Base-by-base conservation (phyloP, 2,113 vertebrate genomes). In the Cephalopholis sonnerati region DNA sequence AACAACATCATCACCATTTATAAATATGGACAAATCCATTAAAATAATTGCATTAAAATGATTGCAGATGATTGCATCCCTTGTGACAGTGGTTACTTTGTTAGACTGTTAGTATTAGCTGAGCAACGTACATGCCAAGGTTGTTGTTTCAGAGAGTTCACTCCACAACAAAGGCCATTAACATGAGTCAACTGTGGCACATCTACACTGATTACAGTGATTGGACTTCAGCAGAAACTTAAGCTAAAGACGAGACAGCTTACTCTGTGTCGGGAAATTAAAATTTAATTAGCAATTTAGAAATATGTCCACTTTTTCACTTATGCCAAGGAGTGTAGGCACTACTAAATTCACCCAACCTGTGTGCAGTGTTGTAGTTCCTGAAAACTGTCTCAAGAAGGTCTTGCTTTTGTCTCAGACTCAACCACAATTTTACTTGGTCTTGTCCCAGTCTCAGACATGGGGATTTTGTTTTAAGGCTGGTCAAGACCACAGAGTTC, bases 41-140 rank as follows among this genome's bases (percentile, higher is more conserved):
- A n/a, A 55, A 73, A 66, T 81, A 64, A 73, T 80, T 65, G 18
- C 61, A 80, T 80, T 73, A 63, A 62, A 79, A 71, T 63, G 67
- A 71, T 55, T 71, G 66, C 61, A 57, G 50, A 73, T 80, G 69
- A 73, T 73, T 73, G 51, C n/a, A 58, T 73, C 39, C 39, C 65
- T 48, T 48, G 39, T 50, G 69, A 65, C 53, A 48, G 69, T 57
- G 59, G 48, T 64, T 27, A 53, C 59, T 41, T 75, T 64, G 73
- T 53, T 74, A 24, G 15, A 22, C 59, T 44, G 32, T 63, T 27
- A 22, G 20, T 76, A 65, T 65, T 65, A 51, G 29, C 22, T n/a
- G 9, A 44, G 61, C n/a, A 55, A 27, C 11, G 4, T 9, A 16
- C 48, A 55, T 27, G 9, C 9, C 48, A 76, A 39, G 22, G 39